A percentile compares a stretch with the other conserved stretches of the same genome.
These are phyloP conservation scores for Drosophila colorata DNA, from an alignment of 2,888 invertebrate genomes.

Conservation along the genomic window DNA sequence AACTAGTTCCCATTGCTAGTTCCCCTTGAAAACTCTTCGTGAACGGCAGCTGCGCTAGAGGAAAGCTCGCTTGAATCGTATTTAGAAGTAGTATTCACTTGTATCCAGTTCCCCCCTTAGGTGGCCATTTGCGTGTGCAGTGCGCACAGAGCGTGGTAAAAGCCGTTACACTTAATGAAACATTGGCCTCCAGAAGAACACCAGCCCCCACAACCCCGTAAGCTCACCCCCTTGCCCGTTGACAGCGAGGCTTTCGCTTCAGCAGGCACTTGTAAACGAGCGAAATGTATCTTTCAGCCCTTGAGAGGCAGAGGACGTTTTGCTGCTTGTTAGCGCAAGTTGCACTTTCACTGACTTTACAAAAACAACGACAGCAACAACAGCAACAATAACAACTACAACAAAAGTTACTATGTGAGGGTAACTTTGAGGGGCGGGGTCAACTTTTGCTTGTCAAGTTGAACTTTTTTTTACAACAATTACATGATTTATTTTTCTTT, in stretches of 20 bases:
- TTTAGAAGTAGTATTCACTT: conserved; percentile 27
- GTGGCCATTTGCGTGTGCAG: conserved; percentile 43
- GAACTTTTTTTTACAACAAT: conserved; percentile 13
- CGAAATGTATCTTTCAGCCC: conserved; percentile 60
- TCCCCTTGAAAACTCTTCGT: not conserved
- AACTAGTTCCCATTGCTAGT: conserved; percentile 17
- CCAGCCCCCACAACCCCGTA: conserved; percentile 2
- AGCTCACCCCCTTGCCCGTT: not conserved
- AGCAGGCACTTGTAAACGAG: conserved; percentile 48
- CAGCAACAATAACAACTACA: conserved; percentile 19
- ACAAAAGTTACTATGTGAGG: conserved; percentile 11
- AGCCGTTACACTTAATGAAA: conserved; percentile 67
- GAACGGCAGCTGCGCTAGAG: not conserved
- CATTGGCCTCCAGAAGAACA: conserved; percentile 68
- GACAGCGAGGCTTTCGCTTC: conserved; percentile 52
- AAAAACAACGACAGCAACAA: not conserved
- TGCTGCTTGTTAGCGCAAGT: conserved; percentile 61
- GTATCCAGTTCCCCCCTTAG: conserved; percentile 16
- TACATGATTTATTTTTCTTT: conserved; percentile 28
- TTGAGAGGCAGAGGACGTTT: conserved; percentile 49
- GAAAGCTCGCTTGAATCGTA: conserved; percentile 17
- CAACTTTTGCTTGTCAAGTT: conserved; percentile 15
- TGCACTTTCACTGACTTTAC: conserved; percentile 61
- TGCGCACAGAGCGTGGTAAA: conserved; percentile 48
- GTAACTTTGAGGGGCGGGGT: conserved; percentile 5